Base-by-base conservation (phyloP, 2,888 invertebrate genomes). In the Epirrhoe alternata region DNA sequence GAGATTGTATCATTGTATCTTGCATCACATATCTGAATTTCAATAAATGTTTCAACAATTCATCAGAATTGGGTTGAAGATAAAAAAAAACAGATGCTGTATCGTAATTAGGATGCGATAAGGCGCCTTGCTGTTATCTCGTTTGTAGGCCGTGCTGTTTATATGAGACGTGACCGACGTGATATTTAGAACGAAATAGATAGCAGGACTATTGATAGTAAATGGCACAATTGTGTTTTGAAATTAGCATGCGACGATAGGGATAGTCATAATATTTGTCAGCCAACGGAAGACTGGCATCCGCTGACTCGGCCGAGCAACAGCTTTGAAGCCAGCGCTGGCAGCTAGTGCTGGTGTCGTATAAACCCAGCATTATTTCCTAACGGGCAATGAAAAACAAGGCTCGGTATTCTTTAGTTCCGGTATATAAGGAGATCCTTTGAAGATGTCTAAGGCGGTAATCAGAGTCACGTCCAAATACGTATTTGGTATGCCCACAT, bases 101-200 rank as follows among this genome's bases (percentile, higher is more conserved):
- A 24, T 63, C 38, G 61, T 69, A 68, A 70, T 58, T 67, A 64
- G 72, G 72, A 70, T 72, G 65, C 54, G 67, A 72, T 68, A 68
- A 16, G 35, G 33, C 58, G 47, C 45, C 55, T 59, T 24, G 50
- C 7, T 58, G 62, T 68, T 70, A 72, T 73, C 67, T 66, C 51
- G 52, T 31, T 31, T 51, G 35, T 33, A 12, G 57, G 56, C 47
- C 63, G 69, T 64, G 63, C 31, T 66, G 14, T 65, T 61, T 69
- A 64, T 64, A 62, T 62, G 52, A 64, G 59, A 73, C 72, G 74
- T 74, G 74, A 51, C 68, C 5, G 16, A 68, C 71, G 71, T 70
- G 69, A 55, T 61, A 47, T 64, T 71, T 51, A 45, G 33, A 3
- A 60, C 54, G 10, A 24, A 54, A 59, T 51, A 61, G 66, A 61